Conservation (phyloP, 2,888 invertebrate genomes). For the Hydropsyche betteni region DNA sequence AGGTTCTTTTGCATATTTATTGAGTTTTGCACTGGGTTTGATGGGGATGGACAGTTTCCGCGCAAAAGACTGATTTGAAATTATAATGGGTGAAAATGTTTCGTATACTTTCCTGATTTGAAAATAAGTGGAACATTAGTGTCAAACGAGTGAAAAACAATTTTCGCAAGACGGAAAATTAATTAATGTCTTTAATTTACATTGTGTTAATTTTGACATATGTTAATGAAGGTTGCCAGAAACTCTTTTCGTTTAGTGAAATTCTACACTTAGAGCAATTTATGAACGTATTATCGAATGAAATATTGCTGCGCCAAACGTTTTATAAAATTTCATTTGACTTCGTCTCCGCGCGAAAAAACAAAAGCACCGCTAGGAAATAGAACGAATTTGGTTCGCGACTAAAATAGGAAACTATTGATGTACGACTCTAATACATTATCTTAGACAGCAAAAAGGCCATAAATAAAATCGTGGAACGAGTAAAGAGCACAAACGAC, state of each 20-base stretch:
- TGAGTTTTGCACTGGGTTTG: not conserved
- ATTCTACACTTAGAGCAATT: not conserved
- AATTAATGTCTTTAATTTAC: too few species aligned
- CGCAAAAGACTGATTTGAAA: too few species aligned
- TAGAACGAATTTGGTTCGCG: conserved; percentile 6
- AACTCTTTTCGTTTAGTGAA: too few species aligned
- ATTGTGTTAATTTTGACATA: too few species aligned
- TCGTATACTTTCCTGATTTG: too few species aligned
- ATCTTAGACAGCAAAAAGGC: conserved; percentile 11
- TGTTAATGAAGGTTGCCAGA: too few species aligned
- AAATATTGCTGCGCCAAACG: too few species aligned
- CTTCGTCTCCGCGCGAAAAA: not conserved
- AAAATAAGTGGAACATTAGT: too few species aligned
- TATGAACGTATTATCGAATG: not conserved
- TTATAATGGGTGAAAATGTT: too few species aligned
- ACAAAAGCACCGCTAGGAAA: conserved; percentile 9
- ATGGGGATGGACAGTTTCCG: not conserved
- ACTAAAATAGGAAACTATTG: conserved; percentile 21
- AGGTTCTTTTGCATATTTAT: conserved; percentile 12
- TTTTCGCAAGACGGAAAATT: too few species aligned
- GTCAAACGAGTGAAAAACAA: too few species aligned
- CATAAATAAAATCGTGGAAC: conserved; percentile 12
- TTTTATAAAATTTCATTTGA: too few species aligned
- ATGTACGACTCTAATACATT: conserved; percentile 21
- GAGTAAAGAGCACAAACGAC: conserved; percentile 4